These are phyloP conservation scores for Leucopsar rothschildi DNA, from an alignment of 2,113 vertebrate genomes.

Conservation along the genomic window DNA sequence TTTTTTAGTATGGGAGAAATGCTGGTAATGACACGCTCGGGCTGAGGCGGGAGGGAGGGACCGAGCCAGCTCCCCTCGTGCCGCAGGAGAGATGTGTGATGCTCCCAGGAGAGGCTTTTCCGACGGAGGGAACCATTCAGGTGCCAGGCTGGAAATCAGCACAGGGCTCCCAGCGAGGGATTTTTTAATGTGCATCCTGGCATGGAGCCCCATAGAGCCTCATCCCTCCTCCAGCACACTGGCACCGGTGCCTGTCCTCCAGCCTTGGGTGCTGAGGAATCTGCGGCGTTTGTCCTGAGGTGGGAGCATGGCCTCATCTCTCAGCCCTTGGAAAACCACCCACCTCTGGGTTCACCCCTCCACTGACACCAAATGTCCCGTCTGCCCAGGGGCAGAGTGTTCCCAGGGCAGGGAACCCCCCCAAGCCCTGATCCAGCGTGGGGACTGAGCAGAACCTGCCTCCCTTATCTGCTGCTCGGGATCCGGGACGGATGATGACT, in stretches of 20 bases:
- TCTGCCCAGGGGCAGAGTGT: not conserved
- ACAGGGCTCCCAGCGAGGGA: not conserved
- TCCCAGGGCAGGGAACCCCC: not conserved
- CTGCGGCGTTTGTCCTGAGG: not conserved
- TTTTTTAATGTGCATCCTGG: not conserved
- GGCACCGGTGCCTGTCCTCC: not conserved
- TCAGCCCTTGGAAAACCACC: not conserved
- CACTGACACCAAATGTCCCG: not conserved
- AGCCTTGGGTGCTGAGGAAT: not conserved
- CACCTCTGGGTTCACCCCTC: not conserved
- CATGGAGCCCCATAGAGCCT: not conserved
- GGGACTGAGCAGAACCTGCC: not conserved
- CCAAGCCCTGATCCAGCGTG: fast-evolving
- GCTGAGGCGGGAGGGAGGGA: not conserved
- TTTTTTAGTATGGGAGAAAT: slow-evolving; percentile 48
- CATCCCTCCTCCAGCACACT: not conserved
- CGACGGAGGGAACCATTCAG: fast-evolving
- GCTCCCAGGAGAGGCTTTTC: not conserved
- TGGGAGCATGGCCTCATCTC: fast-evolving
- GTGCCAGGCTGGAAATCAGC: not conserved
- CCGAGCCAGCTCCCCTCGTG: not conserved
- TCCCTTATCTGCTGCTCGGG: fast-evolving
- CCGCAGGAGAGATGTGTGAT: not conserved
- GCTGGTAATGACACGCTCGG: not conserved
- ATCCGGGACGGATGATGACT: not conserved